phyloP scores from a whole-genome alignment of 2,797 vertebrate species.

The Pseudomugil tenellus region DNA sequence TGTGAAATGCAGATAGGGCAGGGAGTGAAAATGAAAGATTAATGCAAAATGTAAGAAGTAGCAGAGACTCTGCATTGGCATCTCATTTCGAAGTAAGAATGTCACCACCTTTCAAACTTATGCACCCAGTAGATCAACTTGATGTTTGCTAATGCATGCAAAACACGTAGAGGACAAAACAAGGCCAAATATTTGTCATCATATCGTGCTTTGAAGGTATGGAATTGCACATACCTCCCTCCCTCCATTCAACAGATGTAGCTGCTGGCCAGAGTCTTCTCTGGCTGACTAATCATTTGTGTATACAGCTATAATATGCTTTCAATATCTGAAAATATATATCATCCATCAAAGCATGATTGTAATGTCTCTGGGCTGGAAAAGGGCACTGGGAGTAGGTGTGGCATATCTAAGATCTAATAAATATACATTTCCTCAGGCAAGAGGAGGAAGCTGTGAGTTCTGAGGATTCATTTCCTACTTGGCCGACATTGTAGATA shows the following conservation, averaged over 20 bases:
- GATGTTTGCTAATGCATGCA: slow-evolving; percentile 48
- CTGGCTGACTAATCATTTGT: slow-evolving; percentile 79
- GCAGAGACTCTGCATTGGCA: slow-evolving; percentile 10
- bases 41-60: slow-evolving; percentile 50
- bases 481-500: slow-evolving; percentile 67
- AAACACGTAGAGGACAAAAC: slow-evolving; percentile 38
- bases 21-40: slow-evolving; percentile 44
- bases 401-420: slow-evolving; percentile 78
- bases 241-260: slow-evolving; percentile 43
- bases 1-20: slow-evolving; percentile 59
- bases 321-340: slow-evolving; percentile 77
- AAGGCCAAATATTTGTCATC: slow-evolving; percentile 67
- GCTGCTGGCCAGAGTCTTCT: slow-evolving; percentile 57
- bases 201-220: slow-evolving; percentile 46
- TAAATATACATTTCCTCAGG: slow-evolving; percentile 79
- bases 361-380: slow-evolving; percentile 75
- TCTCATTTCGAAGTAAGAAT: slow-evolving; percentile 44
- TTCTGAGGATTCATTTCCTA: slow-evolving; percentile 74
- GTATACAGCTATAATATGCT: slow-evolving; percentile 72
- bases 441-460: slow-evolving; percentile 60
- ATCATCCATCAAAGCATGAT: slow-evolving; percentile 75
- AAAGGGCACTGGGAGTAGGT: slow-evolving; percentile 74
- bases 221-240: slow-evolving; percentile 8
- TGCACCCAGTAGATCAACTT: neutral
- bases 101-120: slow-evolving; percentile 16